These are phyloP conservation scores for Polyommatus iphigenia DNA, from an alignment of 2,888 invertebrate genomes.

Conservation along the genomic window DNA sequence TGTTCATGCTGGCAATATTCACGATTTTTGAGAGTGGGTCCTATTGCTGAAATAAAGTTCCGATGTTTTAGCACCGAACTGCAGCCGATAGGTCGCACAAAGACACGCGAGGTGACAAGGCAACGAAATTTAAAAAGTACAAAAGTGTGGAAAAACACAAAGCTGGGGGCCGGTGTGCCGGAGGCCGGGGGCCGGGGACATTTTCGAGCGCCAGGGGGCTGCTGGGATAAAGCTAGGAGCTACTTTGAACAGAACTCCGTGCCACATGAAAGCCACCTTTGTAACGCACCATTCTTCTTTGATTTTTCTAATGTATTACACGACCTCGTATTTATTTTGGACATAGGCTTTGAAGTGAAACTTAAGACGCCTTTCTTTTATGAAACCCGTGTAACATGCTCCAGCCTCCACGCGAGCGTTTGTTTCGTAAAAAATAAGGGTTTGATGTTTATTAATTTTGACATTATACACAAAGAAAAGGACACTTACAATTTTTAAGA, in stretches of 20 bases:
- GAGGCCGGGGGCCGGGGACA: neutral
- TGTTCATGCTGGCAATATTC: too few relatives aligned
- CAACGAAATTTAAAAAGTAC: neutral
- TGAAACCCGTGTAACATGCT: slow-evolving; percentile 37
- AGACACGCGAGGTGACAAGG: neutral
- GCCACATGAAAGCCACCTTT: slow-evolving; percentile 18
- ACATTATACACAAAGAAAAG: neutral
- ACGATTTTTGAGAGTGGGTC: too few relatives aligned
- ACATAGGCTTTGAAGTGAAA: slow-evolving; percentile 25
- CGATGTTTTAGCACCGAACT: neutral
- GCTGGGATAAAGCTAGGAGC: neutral
- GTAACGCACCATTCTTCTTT: slow-evolving; percentile 18
- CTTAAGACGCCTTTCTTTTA: slow-evolving; percentile 37
- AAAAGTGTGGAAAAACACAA: neutral
- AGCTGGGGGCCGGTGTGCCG: neutral
- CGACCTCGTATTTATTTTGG: slow-evolving; percentile 24
- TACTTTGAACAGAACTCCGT: slow-evolving; percentile 21
- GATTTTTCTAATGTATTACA: slow-evolving; percentile 25
- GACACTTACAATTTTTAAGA: neutral
- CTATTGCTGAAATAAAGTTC: too few relatives aligned
- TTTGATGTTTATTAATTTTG: neutral
- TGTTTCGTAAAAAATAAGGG: neutral
- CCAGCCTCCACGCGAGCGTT: neutral
- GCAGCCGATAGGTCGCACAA: neutral
- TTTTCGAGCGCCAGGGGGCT: neutral